Percentiles rank a stretch among this genome's conserved stretches.
Evolutionary conservation across 2,113 vertebrate genomes (phyloP).

Genomic region (Carassius auratus): DNA sequence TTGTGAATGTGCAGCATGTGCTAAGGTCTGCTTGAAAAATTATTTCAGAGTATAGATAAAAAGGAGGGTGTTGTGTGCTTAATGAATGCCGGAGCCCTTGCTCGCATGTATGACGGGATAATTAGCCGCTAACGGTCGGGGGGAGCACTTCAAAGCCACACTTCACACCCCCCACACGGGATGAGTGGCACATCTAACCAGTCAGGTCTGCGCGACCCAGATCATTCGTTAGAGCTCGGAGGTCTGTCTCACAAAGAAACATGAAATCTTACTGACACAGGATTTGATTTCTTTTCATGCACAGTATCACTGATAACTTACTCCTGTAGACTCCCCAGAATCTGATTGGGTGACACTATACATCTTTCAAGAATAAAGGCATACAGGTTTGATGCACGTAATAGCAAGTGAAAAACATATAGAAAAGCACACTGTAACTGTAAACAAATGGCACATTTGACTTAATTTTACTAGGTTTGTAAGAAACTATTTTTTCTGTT

Average conservation of each 20-base stretch:
- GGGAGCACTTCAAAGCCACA: slow-evolving; percentile 75
- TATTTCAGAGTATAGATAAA: slow-evolving; percentile 69
- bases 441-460: background rate
- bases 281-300: background rate
- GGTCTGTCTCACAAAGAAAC: background rate
- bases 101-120: slow-evolving; percentile 74
- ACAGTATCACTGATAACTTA: background rate
- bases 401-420: no score
- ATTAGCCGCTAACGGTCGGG: slow-evolving; percentile 73
- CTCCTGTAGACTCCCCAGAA: background rate
- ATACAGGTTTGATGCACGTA: background rate
- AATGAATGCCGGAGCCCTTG: slow-evolving; percentile 73
- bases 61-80: slow-evolving; percentile 69
- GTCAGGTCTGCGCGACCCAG: slow-evolving; percentile 72
- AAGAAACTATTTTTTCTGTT: no score
- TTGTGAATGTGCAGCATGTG: slow-evolving; percentile 57
- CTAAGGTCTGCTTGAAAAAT: slow-evolving; percentile 68
- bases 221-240: slow-evolving; percentile 55
- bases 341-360: background rate
- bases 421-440: background rate
- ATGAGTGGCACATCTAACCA: slow-evolving; percentile 66
- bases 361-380: background rate
- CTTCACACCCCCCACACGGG: slow-evolving; percentile 67
- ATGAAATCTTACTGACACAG: background rate
- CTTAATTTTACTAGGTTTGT: background rate